Evolutionary conservation across 2,888 invertebrate species (phyloP).

Genomic region (Physocephala rufipes): DNA sequence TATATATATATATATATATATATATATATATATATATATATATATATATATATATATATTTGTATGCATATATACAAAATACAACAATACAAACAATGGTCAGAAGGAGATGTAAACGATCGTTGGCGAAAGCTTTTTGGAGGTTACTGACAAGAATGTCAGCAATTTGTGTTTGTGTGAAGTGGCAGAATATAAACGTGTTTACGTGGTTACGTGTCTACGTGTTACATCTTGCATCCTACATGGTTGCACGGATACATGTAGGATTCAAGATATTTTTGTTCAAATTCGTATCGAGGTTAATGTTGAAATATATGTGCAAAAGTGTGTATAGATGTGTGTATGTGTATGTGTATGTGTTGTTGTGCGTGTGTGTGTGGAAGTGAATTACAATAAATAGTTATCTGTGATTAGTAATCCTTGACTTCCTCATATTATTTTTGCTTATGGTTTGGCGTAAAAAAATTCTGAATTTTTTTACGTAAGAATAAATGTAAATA

Average conservation of each 20-base stretch:
- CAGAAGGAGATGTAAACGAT: constrained; percentile 35
- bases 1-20: too few relatives aligned
- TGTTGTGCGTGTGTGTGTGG: not conserved
- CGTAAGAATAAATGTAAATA: not conserved
- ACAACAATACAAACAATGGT: constrained; percentile 14
- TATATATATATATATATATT: too few relatives aligned
- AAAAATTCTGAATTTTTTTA: too few relatives aligned
- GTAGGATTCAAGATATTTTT: not conserved
- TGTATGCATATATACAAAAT: too few relatives aligned
- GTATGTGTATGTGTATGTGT: not conserved
- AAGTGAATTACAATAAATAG: not conserved
- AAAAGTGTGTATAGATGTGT: not conserved
- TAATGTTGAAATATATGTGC: too few relatives aligned
- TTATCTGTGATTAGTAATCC: too few relatives aligned
- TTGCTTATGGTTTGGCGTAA: not conserved
- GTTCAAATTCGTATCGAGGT: not conserved
- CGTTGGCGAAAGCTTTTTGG: constrained; percentile 33
- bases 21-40: too few relatives aligned
- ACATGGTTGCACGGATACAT: too few relatives aligned
- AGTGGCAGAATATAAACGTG: too few relatives aligned
- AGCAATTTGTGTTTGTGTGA: not conserved
- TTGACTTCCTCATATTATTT: not conserved
- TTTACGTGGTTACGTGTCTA: too few relatives aligned
- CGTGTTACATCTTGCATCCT: too few relatives aligned
- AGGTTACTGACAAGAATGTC: constrained; percentile 1